phyloP scores from a whole-genome alignment of 2,113 vertebrate species.

The Corythaeola cristata region DNA sequence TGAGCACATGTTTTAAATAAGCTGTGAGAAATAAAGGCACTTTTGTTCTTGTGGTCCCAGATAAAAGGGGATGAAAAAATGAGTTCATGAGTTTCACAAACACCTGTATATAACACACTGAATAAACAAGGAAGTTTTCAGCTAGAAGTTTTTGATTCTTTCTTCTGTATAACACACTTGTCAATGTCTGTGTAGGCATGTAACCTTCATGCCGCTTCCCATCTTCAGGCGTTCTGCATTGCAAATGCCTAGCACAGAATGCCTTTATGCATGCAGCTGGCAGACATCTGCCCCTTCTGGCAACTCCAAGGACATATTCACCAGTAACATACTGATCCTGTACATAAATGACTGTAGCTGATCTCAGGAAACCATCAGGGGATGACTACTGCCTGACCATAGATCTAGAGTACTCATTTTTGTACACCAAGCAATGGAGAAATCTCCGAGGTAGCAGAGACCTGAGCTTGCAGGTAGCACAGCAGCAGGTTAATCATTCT shows the following conservation, averaged over 20 bases:
- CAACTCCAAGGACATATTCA: not conserved
- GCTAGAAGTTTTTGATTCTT: not conserved
- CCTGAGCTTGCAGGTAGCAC: not conserved
- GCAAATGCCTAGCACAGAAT: not conserved
- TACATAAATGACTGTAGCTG: not conserved
- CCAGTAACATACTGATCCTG: not conserved
- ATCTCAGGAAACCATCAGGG: not conserved
- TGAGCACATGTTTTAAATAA: not conserved
- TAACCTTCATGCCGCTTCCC: not conserved
- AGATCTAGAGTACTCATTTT: not conserved
- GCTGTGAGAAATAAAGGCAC: not conserved
- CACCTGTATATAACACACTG: not conserved
- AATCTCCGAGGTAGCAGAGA: not conserved
- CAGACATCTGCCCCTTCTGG: not conserved
- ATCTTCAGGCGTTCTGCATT: not conserved
- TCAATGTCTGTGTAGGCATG: not conserved
- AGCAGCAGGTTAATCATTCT: not conserved
- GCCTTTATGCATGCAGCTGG: not conserved
- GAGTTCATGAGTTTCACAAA: not conserved
- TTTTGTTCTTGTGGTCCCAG: not conserved
- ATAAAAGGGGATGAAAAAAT: not conserved
- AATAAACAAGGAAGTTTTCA: not conserved
- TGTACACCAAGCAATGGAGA: not conserved
- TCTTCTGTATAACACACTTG: not conserved
- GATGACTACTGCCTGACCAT: not conserved